phyloP scores from a whole-genome alignment of 1,140 invertebrate species.

The Aphidius gifuensis region DNA sequence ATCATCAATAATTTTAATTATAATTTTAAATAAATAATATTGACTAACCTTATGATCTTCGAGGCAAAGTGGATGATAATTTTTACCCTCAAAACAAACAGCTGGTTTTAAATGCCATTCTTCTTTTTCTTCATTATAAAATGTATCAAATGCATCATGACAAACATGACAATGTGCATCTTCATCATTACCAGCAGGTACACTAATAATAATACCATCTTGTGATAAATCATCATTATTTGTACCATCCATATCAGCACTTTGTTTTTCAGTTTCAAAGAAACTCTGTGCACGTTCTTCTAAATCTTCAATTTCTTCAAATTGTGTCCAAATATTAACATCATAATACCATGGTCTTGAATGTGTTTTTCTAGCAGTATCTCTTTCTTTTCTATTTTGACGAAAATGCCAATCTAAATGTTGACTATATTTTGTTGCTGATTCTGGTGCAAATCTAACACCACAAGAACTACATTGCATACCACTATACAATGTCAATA shows the following conservation, averaged over 20 bases:
- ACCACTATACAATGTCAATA: slow-evolving; percentile 73
- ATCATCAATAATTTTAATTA: slow-evolving; percentile 2
- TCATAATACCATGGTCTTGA: slow-evolving; percentile 88
- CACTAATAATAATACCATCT: slow-evolving; percentile 60
- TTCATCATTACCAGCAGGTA: slow-evolving; percentile 62
- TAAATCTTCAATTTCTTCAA: slow-evolving; percentile 89
- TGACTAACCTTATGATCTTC: slow-evolving; percentile 78
- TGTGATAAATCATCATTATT: slow-evolving; percentile 51
- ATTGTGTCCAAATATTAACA: slow-evolving; percentile 88
- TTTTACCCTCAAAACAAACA: slow-evolving; percentile 70
- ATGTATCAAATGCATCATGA: slow-evolving; percentile 86
- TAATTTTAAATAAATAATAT: not conserved
- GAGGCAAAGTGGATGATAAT: slow-evolving; percentile 88
- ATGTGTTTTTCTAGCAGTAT: slow-evolving; percentile 77
- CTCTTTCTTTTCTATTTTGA: slow-evolving; percentile 84
- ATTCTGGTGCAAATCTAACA: slow-evolving; percentile 81
- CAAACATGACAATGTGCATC: slow-evolving; percentile 79
- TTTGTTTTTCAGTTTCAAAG: slow-evolving; percentile 73
- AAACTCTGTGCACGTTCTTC: slow-evolving; percentile 84
- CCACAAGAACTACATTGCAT: slow-evolving; percentile 95
- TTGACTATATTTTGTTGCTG: slow-evolving; percentile 83
- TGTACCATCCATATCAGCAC: slow-evolving; percentile 53
- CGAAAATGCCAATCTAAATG: slow-evolving; percentile 98
- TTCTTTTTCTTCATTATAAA: slow-evolving; percentile 92
- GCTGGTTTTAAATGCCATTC: slow-evolving; percentile 92